Evolutionary conservation across 2,888 invertebrate species (phyloP).

Genomic region (Microchrysa polita): DNA sequence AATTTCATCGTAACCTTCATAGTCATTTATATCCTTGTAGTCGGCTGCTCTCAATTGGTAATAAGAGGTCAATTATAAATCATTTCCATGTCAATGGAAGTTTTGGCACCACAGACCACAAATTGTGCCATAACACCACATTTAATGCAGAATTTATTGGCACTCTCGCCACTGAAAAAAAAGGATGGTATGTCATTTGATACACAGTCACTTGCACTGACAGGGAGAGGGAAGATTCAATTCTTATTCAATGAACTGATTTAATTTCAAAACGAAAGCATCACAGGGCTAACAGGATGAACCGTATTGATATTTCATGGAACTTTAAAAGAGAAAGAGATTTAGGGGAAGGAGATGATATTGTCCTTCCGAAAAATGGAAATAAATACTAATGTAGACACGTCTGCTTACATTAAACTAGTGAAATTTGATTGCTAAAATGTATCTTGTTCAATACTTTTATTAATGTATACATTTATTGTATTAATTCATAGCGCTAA

Average conservation of each 20-base stretch:
- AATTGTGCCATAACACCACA: conserved; percentile 49
- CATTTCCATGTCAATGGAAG: conserved; percentile 50
- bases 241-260: conserved; percentile 12
- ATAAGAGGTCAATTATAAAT: conserved; percentile 50
- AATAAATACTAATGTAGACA: too few species aligned
- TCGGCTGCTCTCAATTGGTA: conserved; percentile 23
- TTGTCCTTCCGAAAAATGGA: not conserved
- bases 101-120: conserved; percentile 48
- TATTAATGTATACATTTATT: too few species aligned
- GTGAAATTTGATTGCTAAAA: too few species aligned
- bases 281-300: too few species aligned
- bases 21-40: not conserved
- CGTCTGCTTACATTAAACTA: too few species aligned
- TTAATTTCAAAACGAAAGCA: not conserved
- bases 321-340: too few species aligned
- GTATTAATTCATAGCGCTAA: conserved; percentile 66
- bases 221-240: conserved; percentile 9
- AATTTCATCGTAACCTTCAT: not conserved
- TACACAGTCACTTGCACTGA: not conserved
- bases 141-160: conserved; percentile 50
- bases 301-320: too few species aligned
- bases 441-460: too few species aligned
- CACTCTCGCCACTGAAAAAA: conserved; percentile 29
- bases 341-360: too few species aligned
- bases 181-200: conserved; percentile 25